Evolutionary conservation across 2,113 vertebrate species (phyloP).

Genomic region (Procavia capensis): DNA sequence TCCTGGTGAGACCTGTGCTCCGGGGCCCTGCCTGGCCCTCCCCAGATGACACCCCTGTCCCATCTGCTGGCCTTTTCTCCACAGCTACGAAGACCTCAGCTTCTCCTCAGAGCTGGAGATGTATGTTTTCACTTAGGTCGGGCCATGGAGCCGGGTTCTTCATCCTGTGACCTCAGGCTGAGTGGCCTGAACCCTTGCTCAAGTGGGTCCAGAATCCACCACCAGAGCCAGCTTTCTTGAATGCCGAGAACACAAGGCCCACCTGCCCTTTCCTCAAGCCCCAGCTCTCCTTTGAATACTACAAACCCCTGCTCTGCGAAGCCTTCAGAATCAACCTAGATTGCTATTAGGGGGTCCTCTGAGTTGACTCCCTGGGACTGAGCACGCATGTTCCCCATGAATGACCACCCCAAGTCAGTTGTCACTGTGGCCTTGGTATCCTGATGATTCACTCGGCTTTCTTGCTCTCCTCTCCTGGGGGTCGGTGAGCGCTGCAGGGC

Average conservation of each 20-base stretch:
- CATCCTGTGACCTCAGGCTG: neutral
- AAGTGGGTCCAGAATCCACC: rapidly evolving
- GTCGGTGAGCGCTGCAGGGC: neutral
- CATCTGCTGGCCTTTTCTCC: neutral
- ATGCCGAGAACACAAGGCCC: neutral
- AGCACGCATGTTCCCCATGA: neutral
- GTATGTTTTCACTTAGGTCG: neutral
- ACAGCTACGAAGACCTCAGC: neutral
- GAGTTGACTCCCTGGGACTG: neutral
- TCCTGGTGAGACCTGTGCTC: too few species aligned
- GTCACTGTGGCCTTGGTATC: neutral
- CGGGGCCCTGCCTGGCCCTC: too few species aligned
- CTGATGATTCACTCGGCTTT: neutral
- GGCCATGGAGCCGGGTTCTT: too few species aligned
- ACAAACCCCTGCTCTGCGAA: neutral
- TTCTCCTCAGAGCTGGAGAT: neutral
- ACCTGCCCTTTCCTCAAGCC: neutral
- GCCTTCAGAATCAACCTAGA: neutral
- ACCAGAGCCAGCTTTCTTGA: neutral
- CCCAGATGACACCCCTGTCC: too few species aligned
- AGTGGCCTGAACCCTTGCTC: too few species aligned
- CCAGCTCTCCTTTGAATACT: neutral
- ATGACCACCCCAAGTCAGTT: neutral
- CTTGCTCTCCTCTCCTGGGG: neutral
- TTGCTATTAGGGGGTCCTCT: neutral